phyloP scores from a whole-genome alignment of 2,888 invertebrate species.

The Andrena fulva region DNA sequence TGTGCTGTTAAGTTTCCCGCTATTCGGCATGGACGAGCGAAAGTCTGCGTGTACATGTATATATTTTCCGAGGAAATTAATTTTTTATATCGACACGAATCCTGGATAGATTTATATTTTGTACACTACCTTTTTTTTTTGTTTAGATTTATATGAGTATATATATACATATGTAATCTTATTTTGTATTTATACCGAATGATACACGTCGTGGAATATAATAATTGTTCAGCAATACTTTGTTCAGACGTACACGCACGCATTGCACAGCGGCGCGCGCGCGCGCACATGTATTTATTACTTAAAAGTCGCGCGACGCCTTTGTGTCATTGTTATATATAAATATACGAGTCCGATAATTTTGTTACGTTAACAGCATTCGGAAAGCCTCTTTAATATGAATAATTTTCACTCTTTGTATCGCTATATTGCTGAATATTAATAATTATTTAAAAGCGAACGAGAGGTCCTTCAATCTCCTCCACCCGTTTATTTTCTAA shows the following conservation, averaged over 20 bases:
- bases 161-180: constrained; percentile 61
- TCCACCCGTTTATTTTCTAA: not conserved
- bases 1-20: constrained; percentile 66
- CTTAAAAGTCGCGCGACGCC: constrained; percentile 55
- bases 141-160: constrained; percentile 52
- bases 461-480: not conserved
- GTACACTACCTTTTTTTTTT: constrained; percentile 69
- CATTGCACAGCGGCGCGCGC: constrained; percentile 16
- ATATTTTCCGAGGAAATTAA: constrained; percentile 65
- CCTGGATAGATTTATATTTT: constrained; percentile 75
- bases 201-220: constrained; percentile 45
- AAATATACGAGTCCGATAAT: constrained; percentile 43
- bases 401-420: constrained; percentile 68
- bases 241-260: constrained; percentile 44
- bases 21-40: constrained; percentile 52
- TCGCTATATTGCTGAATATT: constrained; percentile 67
- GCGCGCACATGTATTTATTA: constrained; percentile 69
- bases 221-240: constrained; percentile 52
- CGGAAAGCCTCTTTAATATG: constrained; percentile 44
- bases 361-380: constrained; percentile 60
- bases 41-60: constrained; percentile 62
- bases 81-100: constrained; percentile 63
- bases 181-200: constrained; percentile 72
- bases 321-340: constrained; percentile 61
- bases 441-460: constrained; percentile 65